A percentile compares a stretch with the other conserved stretches of the same genome.
phyloP scores from a whole-genome alignment of 2,113 vertebrate genomes.

The Tonatia bakeri region DNA sequence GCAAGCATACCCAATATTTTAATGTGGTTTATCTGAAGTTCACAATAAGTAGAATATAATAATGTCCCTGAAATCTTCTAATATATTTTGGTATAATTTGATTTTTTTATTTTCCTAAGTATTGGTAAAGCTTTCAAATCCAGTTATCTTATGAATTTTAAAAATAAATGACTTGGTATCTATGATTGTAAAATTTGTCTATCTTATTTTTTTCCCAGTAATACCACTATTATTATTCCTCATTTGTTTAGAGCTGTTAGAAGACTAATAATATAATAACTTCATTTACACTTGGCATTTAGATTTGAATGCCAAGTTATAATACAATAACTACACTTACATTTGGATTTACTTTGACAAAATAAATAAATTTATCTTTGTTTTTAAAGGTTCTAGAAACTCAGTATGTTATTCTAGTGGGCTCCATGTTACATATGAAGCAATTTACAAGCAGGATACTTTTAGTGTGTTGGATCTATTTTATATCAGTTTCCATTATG shows the following conservation, averaged over 20 bases:
- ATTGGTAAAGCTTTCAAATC: neutral
- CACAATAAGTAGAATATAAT: neutral
- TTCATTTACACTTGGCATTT: neutral
- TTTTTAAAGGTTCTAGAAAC: neutral
- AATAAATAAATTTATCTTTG: neutral
- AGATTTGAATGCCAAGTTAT: too few relatives aligned
- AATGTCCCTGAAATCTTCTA: neutral
- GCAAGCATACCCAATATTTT: neutral
- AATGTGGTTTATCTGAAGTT: neutral
- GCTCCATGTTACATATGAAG: neutral
- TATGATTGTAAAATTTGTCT: neutral
- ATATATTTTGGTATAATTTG: neutral
- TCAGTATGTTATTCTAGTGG: neutral
- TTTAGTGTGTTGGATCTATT: neutral
- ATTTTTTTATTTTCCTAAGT: neutral
- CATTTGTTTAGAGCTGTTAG: neutral
- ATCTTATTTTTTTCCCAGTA: neutral
- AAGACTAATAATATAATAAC: neutral
- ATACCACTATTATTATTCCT: neutral
- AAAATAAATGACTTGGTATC: neutral
- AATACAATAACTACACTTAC: neutral
- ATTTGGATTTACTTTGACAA: neutral
- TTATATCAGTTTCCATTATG: neutral
- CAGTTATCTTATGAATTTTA: neutral
- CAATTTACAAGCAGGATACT: neutral